Conservation (phyloP, 2,113 vertebrate genomes). For the Pyxicephalus adspersus region DNA sequence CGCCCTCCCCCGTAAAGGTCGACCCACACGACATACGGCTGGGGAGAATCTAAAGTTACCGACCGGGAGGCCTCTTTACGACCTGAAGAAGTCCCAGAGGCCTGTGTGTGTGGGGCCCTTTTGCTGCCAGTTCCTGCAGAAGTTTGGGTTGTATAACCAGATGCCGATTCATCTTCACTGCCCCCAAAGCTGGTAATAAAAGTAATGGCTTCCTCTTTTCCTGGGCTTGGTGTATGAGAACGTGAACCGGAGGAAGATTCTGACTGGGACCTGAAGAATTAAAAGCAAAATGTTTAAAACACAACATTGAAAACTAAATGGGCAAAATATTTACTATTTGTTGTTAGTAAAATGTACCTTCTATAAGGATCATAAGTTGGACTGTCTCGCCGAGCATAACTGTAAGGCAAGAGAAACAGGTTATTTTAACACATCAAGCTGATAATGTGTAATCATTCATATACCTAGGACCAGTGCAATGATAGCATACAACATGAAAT, state of each 20-base stretch:
- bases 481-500: no score
- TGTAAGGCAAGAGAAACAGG: constrained; percentile 56
- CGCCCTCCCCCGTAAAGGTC: constrained; percentile 48
- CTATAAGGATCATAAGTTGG: constrained; percentile 96
- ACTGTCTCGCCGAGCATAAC: constrained; percentile 93
- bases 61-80: constrained; percentile 95
- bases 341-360: constrained; percentile 72
- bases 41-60: constrained; percentile 82
- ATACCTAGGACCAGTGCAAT: no score
- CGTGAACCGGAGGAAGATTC: constrained; percentile 84
- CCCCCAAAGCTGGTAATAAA: constrained; percentile 96
- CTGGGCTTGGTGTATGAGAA: constrained; percentile 78
- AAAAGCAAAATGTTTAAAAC: not conserved
- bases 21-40: constrained; percentile 50
- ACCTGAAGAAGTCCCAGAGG: constrained; percentile 79
- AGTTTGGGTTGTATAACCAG: constrained; percentile 57
- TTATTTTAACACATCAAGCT: not conserved
- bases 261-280: constrained; percentile 75
- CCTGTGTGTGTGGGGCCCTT: constrained; percentile 67
- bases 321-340: not conserved
- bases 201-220: constrained; percentile 89
- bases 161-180: constrained; percentile 85
- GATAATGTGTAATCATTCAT: no score
- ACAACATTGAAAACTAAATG: not conserved
- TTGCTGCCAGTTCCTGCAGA: constrained; percentile 67